Conservation (phyloP, 2,113 vertebrate species). For the Sorex fumeus region DNA sequence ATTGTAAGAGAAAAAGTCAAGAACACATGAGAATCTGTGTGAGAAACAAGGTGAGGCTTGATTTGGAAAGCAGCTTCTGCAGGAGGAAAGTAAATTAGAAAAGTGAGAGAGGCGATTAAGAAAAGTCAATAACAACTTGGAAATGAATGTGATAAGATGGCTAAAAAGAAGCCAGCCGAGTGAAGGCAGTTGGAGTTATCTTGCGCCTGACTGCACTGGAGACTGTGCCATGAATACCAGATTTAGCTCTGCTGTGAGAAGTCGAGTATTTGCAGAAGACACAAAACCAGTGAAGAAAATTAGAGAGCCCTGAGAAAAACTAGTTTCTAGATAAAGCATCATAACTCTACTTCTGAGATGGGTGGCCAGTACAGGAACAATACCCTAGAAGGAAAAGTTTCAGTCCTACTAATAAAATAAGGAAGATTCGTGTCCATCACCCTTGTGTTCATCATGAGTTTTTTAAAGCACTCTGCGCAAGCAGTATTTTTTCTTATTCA, state of each 20-base stretch:
- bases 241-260: slow-evolving; percentile 51
- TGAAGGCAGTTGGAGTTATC: slow-evolving; percentile 47
- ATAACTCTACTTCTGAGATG: slow-evolving; percentile 58
- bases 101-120: slow-evolving; percentile 57
- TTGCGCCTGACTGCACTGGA: slow-evolving; percentile 66
- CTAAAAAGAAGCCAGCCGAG: slow-evolving; percentile 42
- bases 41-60: not conserved
- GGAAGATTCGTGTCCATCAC: not conserved
- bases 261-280: slow-evolving; percentile 48
- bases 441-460: slow-evolving; percentile 12
- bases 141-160: slow-evolving; percentile 60
- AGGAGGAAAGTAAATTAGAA: slow-evolving; percentile 67
- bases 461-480: not conserved
- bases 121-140: slow-evolving; percentile 69
- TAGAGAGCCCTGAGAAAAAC: slow-evolving; percentile 65
- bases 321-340: slow-evolving; percentile 78
- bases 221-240: slow-evolving; percentile 29
- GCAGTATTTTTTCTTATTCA: too few species aligned
- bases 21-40: not conserved
- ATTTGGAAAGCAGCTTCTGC: slow-evolving; percentile 19
- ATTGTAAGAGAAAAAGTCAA: slow-evolving; percentile 5
- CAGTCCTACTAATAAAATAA: slow-evolving; percentile 48
- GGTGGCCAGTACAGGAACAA: slow-evolving; percentile 41
- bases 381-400: slow-evolving; percentile 55
- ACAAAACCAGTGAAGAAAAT: slow-evolving; percentile 61